A percentile compares a stretch with the other conserved stretches of the same genome.
These are phyloP conservation scores for Portevinia maculata DNA, from an alignment of 2,888 invertebrate species.

Conservation along the genomic window DNA sequence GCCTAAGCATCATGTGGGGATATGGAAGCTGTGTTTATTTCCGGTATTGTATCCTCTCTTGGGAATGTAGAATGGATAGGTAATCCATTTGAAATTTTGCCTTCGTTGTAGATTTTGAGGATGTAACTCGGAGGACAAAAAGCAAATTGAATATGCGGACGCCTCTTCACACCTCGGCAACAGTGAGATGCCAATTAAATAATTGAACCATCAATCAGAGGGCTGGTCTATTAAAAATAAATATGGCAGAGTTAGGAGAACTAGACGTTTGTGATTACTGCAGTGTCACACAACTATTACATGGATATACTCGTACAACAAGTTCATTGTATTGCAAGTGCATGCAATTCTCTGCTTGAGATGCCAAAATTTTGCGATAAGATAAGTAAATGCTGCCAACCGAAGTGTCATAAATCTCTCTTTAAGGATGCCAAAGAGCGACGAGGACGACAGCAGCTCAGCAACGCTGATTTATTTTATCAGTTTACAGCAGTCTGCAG, in stretches of 20 bases:
- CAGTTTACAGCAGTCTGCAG: conserved; percentile 82
- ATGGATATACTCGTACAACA: background rate
- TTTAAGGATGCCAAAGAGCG: conserved; percentile 80
- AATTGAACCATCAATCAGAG: conserved; percentile 46
- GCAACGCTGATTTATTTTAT: conserved; percentile 82
- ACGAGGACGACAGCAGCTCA: conserved; percentile 75
- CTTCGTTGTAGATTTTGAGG: background rate
- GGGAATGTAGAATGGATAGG: background rate
- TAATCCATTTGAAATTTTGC: conserved; percentile 8
- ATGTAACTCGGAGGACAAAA: background rate
- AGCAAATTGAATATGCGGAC: background rate
- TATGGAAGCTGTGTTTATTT: conserved; percentile 39
- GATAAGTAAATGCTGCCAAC: conserved; percentile 83
- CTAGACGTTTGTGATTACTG: conserved; percentile 20
- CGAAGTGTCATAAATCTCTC: conserved; percentile 82
- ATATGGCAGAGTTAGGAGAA: conserved; percentile 28
- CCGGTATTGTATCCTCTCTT: conserved; percentile 46
- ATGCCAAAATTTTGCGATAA: conserved; percentile 82
- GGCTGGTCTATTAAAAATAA: conserved; percentile 34
- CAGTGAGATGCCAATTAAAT: conserved; percentile 40
- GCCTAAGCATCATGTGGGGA: conserved; percentile 50
- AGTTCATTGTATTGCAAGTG: conserved; percentile 64
- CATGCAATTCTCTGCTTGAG: conserved; percentile 69
- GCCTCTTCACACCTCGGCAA: conserved; percentile 15
- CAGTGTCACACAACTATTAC: conserved; percentile 17